These are phyloP conservation scores for Chrysochloris asiatica DNA, from an alignment of 2,113 vertebrate species.

Conservation along the genomic window DNA sequence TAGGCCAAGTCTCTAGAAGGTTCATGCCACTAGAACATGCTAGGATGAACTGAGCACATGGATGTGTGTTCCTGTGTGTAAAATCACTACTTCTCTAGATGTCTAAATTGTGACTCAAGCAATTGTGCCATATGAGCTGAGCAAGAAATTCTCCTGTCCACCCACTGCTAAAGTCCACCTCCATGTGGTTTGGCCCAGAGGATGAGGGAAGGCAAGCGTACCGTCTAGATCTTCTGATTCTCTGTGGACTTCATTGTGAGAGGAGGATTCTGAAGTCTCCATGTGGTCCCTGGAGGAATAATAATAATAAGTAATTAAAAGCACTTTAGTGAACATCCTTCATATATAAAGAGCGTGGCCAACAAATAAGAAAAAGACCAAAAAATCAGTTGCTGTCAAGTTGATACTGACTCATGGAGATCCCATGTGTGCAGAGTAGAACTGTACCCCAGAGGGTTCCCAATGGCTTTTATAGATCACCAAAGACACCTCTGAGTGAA, in stretches of 20 bases:
- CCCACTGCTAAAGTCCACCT: background rate
- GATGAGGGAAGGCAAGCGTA: slow-evolving; percentile 30
- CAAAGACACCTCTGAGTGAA: background rate
- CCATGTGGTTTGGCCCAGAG: background rate
- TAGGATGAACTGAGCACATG: background rate
- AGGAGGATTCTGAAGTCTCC: slow-evolving; percentile 51
- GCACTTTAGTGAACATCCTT: background rate
- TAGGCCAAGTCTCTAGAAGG: background rate
- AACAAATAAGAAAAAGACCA: slow-evolving; percentile 15
- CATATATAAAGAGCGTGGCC: background rate
- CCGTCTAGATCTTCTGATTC: slow-evolving; percentile 1
- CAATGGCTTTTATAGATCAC: background rate
- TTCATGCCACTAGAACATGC: background rate
- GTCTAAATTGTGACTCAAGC: background rate
- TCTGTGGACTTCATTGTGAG: background rate
- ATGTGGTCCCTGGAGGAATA: slow-evolving; percentile 62
- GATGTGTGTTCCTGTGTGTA: background rate
- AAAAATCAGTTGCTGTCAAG: background rate
- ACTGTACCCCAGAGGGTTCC: background rate
- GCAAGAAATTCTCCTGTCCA: background rate
- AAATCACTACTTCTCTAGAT: background rate
- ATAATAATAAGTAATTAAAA: background rate
- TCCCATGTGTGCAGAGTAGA: background rate
- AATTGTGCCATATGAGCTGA: background rate
- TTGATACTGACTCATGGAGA: background rate